Evolutionary conservation across 2,797 vertebrate species (phyloP), one percentile per base, ranked within the genome.

Genomic region (Protonibea diacanthus): DNA sequence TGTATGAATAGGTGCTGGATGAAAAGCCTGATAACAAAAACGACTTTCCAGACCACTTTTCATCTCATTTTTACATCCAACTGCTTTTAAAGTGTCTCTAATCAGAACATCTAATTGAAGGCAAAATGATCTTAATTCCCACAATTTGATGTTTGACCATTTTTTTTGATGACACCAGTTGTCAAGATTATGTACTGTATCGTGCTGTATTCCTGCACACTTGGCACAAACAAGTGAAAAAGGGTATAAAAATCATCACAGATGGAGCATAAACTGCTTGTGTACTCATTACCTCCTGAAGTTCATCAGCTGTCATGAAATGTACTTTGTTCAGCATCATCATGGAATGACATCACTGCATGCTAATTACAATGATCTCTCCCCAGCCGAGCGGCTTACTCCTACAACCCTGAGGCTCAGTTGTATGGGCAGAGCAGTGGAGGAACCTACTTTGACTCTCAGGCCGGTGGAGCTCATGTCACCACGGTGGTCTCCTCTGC

Each of bases 381-480:
- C 72, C 49, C 13, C 84, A 99, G 98, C 80, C 97, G 97, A 59
- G 85, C 97, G 0, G 94, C 97, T 79, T 99, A 99, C 78, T 94
- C 97, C 55, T 99, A 99, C 93, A 98, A 96, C 94, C 95, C 96
- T 0, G 98, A 99, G 53, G 95, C 97, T 51, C 97, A 98, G 94
- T 92, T 99, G 84, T 99, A 97, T 5, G 95, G 96, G 5, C 96
- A 97, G 79, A 94, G 96, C 94, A 95, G 97, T 6, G 93, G 96
- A 0, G 94, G 96, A 0, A 88, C 96, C 64, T 99, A 99, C 91
- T 99, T 99, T 40, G 98, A 99, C 89, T 92, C 97, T 0, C 97
- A 96, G 73, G 95, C 96, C 2, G 95, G 96, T 4, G 96, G 96
- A 1, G 90, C 96, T 74, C 97, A 97, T 85, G 97, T 98, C 93